Percentiles rank a stretch among this genome's conserved stretches.
Evolutionary conservation across 2,113 vertebrate genomes (phyloP).

Genomic region (Chitala chitala): DNA sequence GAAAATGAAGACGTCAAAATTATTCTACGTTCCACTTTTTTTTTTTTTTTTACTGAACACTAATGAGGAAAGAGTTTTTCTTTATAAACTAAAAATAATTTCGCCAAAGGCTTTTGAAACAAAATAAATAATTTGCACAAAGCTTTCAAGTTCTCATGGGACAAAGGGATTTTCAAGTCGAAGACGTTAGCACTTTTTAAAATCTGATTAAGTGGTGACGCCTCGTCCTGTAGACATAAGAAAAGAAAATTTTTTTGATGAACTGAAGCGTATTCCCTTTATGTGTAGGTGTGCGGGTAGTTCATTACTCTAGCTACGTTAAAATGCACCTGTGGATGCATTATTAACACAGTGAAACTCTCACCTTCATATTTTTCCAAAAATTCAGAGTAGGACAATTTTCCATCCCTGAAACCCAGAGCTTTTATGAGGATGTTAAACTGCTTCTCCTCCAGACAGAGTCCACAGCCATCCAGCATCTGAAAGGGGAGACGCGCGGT

Average conservation of each 20-base stretch:
- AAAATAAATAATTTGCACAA: constrained; percentile 32
- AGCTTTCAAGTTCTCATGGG: neutral
- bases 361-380: constrained; percentile 49
- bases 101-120: constrained; percentile 49
- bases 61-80: constrained; percentile 56
- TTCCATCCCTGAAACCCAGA: constrained; percentile 42
- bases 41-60: constrained; percentile 39
- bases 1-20: constrained; percentile 56
- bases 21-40: constrained; percentile 47
- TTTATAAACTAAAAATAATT: constrained; percentile 58
- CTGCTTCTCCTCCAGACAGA: constrained; percentile 45
- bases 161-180: neutral
- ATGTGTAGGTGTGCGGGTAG: too few relatives aligned
- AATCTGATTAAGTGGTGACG: neutral
- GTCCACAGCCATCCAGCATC: constrained; percentile 47
- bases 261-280: too few relatives aligned
- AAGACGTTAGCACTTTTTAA: neutral
- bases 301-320: constrained; percentile 5
- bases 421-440: constrained; percentile 39
- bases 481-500: constrained; percentile 18
- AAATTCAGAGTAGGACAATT: constrained; percentile 48
- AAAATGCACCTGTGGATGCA: neutral
- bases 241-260: too few relatives aligned
- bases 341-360: neutral
- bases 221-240: neutral